Base-by-base conservation (phyloP, 2,113 vertebrate genomes). In the Sisor rabdophorus region DNA sequence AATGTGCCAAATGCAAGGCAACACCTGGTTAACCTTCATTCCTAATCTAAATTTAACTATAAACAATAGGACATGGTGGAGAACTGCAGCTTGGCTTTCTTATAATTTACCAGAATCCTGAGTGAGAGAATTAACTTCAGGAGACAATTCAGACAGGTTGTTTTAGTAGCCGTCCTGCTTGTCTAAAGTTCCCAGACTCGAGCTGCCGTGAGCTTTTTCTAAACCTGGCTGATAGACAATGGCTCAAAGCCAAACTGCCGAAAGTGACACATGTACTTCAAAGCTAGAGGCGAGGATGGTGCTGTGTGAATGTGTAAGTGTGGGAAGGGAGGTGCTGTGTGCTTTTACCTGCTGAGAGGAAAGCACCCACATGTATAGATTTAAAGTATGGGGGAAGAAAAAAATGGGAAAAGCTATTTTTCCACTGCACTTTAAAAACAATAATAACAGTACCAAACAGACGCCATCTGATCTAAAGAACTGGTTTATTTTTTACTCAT, bases 191-290 rank as follows among this genome's bases (percentile, higher is more conserved):
- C 60, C 68, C 69, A 70, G 40, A 70, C 50, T 59, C 40, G 75
- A 69, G 75, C 32, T 24, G 50, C 36, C 26, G 7, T 58, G 72
- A 75, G 68, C 56, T 79, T 50, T 60, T 73, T 13, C 28, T 30
- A 26, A 67, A 79, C 32, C 15, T 55, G 54, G 20, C 60, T 73
- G 47, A 72, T 24, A 72, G 68, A 78, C 80, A 67, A 71, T 69
- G 71, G 80, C 73, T 78, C 68, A 3, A 32, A 82, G 73, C 77
- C 73, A 81, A 79, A 79, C 77, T 79, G 81, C 44, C 69, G 40
- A 79, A 82, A 79, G 40, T 76, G 73, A 79, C 81, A 77, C 69
- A 30, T 68, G 54, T 73, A 73, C 77, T 82, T 79, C 63, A 79
- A 82, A 82, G 75, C 68, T 53, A 76, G 64, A 56, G 68, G 54